Base-by-base conservation (phyloP, 1,140 invertebrate genomes). In the Scaptodrosophila lebanonensis region DNA sequence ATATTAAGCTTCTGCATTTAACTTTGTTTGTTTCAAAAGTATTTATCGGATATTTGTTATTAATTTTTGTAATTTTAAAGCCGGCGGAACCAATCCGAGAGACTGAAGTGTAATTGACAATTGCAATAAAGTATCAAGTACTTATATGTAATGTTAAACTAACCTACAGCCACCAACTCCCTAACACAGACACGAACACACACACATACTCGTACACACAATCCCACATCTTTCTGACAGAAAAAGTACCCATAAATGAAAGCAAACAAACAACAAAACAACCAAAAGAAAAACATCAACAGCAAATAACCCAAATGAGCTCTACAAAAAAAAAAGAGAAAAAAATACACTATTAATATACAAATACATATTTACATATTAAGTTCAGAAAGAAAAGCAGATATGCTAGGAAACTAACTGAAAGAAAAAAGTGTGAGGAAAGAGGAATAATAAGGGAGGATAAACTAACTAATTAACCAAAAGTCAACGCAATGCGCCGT, bases 21-120 rank as follows among this genome's bases (percentile, higher is more conserved):
- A 48, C 51, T 56, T 63, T 50, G 71, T 67, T 70, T 66, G 45
- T 66, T 59, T 61, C 38, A 61, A 66, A 72, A 67, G 60, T 82
- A 75, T 63, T 68, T 83, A 75, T 75, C 44, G 61, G 63, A 82
- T 84, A 61, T 77, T 82, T 88, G 79, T 88, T 91, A 90, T 83
- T 85, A 76, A 76, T 85, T 85, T 84, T 83, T 85, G 63, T 70
- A 79, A 88, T 89, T 90, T 84, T 76, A 69, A 85, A 91, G 91
- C 91, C 90, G 89, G 90, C 91, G 88, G 91, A 91, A 90, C 90
- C 90, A 88, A 91, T 91, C 89, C 90, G 90, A 91, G 91, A 92
- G 90, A 92, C 91, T 90, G 88, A 89, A 87, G 89, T 89, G 87
- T 89, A 89, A 89, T 88, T 76, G 51, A 84, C 61, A 77, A 39